These are phyloP conservation scores for Nebria ingens DNA, from an alignment of 1,140 invertebrate species.

Conservation along the genomic window DNA sequence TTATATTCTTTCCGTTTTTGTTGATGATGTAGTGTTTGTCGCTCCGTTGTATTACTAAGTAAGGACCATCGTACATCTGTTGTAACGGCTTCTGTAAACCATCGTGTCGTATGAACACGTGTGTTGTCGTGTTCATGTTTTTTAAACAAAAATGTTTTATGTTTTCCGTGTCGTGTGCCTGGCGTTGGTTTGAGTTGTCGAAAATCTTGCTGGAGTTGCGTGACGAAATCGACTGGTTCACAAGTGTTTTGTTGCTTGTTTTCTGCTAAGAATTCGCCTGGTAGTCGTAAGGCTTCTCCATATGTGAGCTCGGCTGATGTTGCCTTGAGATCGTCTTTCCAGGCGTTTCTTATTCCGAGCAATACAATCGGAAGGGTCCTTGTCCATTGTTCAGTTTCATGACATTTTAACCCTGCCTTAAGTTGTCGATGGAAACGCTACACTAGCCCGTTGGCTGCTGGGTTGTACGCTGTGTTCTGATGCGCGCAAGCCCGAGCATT, in stretches of 20 bases:
- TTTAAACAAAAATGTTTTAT: not conserved
- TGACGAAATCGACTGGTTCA: not conserved
- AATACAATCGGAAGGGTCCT: conserved; percentile 32
- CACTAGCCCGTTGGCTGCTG: conserved; percentile 30
- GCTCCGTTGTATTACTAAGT: not conserved
- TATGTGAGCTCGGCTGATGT: conserved; percentile 28
- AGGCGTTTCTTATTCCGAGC: conserved; percentile 28
- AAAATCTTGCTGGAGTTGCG: not conserved
- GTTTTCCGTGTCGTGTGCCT: not conserved
- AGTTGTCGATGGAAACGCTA: conserved; percentile 32
- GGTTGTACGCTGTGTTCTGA: conserved; percentile 26
- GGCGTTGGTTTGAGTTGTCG: not conserved
- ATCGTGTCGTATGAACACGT: not conserved
- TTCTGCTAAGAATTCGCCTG: conserved; percentile 30
- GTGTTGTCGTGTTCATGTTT: not conserved
- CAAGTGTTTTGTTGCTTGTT: not conserved
- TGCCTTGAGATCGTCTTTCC: conserved; percentile 29
- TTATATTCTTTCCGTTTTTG: not conserved
- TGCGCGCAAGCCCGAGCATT: conserved; percentile 18
- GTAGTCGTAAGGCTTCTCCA: conserved; percentile 24
- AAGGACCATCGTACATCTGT: not conserved
- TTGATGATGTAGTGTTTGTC: not conserved
- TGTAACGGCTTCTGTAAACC: not conserved
- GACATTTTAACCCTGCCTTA: conserved; percentile 30
- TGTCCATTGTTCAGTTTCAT: conserved; percentile 24